Conservation (phyloP, 2,888 invertebrate genomes). For the Eupithecia centaureata region DNA sequence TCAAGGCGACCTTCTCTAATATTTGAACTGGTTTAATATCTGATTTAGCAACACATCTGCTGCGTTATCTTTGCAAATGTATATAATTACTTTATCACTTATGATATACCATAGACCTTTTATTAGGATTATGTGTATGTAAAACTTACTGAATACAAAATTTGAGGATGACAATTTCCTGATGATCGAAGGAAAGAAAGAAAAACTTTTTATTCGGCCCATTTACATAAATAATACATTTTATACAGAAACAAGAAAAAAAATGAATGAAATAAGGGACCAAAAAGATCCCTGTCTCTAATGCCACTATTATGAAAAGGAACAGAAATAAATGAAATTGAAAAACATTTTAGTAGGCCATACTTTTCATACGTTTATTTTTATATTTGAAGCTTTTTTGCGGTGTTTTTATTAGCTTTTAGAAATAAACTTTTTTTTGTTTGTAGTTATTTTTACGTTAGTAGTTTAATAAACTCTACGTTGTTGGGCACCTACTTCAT, state of each 20-base stretch:
- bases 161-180: background rate
- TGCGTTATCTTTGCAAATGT: conserved; percentile 50
- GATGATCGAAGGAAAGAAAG: background rate
- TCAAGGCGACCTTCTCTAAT: conserved; percentile 64
- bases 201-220: background rate
- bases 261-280: too few relatives aligned
- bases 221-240: too few relatives aligned
- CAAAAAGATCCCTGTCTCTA: too few relatives aligned
- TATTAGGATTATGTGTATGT: background rate
- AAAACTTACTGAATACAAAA: background rate
- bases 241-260: too few relatives aligned
- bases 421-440: too few relatives aligned
- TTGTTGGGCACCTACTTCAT: conserved; percentile 36
- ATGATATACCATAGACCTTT: conserved; percentile 38
- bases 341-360: background rate
- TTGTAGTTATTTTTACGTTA: background rate
- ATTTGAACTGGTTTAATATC: conserved; percentile 67
- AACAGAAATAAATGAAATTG: background rate
- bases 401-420: too few relatives aligned
- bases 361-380: background rate
- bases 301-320: too few relatives aligned
- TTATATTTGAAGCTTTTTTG: too few relatives aligned
- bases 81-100: too few relatives aligned
- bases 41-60: conserved; percentile 44
- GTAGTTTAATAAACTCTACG: background rate